Percentiles rank a stretch among this genome's conserved stretches.
phyloP scores from a whole-genome alignment of 2,888 invertebrate genomes.

The Venusia cambrica region DNA sequence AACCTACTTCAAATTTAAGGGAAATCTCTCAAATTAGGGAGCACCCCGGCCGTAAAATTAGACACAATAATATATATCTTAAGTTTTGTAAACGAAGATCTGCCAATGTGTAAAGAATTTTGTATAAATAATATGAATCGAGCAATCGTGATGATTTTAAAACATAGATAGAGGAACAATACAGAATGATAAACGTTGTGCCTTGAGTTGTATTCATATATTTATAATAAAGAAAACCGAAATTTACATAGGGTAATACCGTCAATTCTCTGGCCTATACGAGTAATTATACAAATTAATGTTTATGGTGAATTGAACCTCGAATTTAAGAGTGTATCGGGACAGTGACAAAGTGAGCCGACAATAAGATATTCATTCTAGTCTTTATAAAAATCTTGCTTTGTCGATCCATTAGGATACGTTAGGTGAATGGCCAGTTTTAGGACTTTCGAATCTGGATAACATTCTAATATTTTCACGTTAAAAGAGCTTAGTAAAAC shows the following conservation, averaged over 20 bases:
- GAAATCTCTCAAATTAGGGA: constrained; percentile 44
- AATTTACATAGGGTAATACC: constrained; percentile 64
- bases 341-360: constrained; percentile 69
- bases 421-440: constrained; percentile 20
- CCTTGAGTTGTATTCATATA: constrained; percentile 73
- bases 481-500: constrained; percentile 21
- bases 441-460: constrained; percentile 20
- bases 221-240: constrained; percentile 46
- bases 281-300: constrained; percentile 58
- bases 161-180: constrained; percentile 47
- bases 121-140: constrained; percentile 40
- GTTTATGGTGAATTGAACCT: constrained; percentile 55
- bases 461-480: constrained; percentile 12
- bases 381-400: constrained; percentile 66
- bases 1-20: constrained; percentile 39
- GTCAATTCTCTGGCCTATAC: constrained; percentile 74
- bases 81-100: constrained; percentile 58
- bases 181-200: constrained; percentile 59
- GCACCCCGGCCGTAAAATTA: constrained; percentile 31
- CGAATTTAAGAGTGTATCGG: constrained; percentile 71
- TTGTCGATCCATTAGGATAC: constrained; percentile 45
- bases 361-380: constrained; percentile 75
- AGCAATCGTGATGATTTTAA: constrained; percentile 51
- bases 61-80: constrained; percentile 33
- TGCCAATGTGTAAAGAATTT: constrained; percentile 55